Conservation (phyloP, 2,888 invertebrate genomes). For the Cephonodes hylas region DNA sequence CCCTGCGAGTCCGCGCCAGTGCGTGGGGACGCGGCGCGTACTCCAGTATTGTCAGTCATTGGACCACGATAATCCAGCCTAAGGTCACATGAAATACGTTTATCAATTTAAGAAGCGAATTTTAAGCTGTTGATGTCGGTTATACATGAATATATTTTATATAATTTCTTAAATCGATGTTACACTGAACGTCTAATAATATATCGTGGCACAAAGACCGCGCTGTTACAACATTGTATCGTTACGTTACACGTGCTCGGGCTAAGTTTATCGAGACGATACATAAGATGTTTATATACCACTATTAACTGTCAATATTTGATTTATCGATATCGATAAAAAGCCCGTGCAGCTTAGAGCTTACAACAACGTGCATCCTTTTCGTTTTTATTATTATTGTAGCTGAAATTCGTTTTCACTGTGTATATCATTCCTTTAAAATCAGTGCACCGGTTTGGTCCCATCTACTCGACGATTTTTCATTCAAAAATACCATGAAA, state of each 20-base stretch:
- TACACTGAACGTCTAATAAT: slow-evolving; percentile 4
- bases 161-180: slow-evolving; percentile 9
- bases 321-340: slow-evolving; percentile 14
- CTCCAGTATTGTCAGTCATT: neutral
- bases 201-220: slow-evolving; percentile 13
- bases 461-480: slow-evolving; percentile 45
- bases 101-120: slow-evolving; percentile 4
- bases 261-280: slow-evolving; percentile 6
- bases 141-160: slow-evolving; percentile 13
- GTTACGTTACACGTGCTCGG: slow-evolving; percentile 5
- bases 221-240: slow-evolving; percentile 1
- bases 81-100: slow-evolving; percentile 16
- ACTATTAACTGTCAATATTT: neutral
- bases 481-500: slow-evolving; percentile 16
- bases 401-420: slow-evolving; percentile 33
- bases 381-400: slow-evolving; percentile 38
- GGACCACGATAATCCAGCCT: slow-evolving; percentile 12
- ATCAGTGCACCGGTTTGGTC: slow-evolving; percentile 78
- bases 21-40: slow-evolving; percentile 26
- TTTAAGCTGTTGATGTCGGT: slow-evolving; percentile 9
- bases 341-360: neutral
- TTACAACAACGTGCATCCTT: slow-evolving; percentile 18
- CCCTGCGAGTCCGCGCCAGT: slow-evolving; percentile 23
- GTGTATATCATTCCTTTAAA: slow-evolving; percentile 43
- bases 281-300: neutral